Conservation (phyloP, 1,140 invertebrate species). For the Drosophila neocordata region DNA sequence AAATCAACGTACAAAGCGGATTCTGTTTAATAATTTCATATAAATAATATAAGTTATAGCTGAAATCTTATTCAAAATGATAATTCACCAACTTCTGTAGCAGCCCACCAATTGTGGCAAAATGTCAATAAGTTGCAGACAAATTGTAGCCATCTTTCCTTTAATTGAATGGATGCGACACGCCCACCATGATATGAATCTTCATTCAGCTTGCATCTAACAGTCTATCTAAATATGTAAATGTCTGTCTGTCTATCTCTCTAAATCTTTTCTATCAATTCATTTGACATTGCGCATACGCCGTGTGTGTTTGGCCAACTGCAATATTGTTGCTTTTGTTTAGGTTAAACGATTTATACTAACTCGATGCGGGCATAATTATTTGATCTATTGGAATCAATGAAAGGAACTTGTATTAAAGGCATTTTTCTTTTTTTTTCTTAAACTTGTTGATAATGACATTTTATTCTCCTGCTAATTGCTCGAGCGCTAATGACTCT, state of each 20-base stretch:
- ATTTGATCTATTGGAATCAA: constrained; percentile 12
- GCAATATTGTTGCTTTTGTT: constrained; percentile 51
- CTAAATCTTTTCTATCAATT: constrained; percentile 3
- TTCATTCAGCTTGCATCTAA: not conserved
- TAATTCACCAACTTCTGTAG: constrained; percentile 17
- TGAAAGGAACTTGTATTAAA: not conserved
- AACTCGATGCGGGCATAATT: constrained; percentile 9
- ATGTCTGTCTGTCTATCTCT: constrained; percentile 1
- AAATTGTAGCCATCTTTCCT: constrained; percentile 56
- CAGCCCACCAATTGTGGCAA: constrained; percentile 36
- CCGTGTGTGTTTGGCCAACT: constrained; percentile 45
- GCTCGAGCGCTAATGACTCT: constrained; percentile 35
- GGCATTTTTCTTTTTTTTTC: not conserved
- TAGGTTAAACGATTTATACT: not conserved
- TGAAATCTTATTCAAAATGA: too few species aligned
- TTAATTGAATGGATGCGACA: not conserved
- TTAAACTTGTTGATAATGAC: constrained; percentile 2
- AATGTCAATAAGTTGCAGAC: constrained; percentile 79
- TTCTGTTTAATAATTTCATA: too few species aligned
- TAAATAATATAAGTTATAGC: too few species aligned
- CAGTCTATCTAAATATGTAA: constrained; percentile 2
- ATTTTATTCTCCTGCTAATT: constrained; percentile 25
- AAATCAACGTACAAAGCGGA: too few species aligned
- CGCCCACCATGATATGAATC: constrained; percentile 10
- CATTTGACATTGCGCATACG: constrained; percentile 68